Conservation (phyloP, 2,797 vertebrate genomes). For the Pogonophryne albipinna region DNA sequence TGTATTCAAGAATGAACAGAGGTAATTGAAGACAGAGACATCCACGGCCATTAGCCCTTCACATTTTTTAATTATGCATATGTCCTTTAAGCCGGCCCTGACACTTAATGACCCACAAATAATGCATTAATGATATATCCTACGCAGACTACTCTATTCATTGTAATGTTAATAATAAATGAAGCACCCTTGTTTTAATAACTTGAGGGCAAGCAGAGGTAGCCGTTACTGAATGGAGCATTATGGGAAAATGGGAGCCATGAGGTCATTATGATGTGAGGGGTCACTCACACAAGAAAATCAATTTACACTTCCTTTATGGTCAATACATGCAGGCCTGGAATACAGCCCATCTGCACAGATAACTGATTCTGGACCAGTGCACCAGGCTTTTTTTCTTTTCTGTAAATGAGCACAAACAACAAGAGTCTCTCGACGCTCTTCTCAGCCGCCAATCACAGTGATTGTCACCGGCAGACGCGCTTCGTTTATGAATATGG, state of each 20-base stretch:
- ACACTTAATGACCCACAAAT: slow-evolving; percentile 57
- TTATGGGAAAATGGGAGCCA: slow-evolving; percentile 51
- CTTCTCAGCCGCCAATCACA: slow-evolving; percentile 69
- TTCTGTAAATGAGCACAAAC: slow-evolving; percentile 39
- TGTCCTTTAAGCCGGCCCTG: slow-evolving; percentile 45
- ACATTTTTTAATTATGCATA: slow-evolving; percentile 63
- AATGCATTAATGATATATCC: slow-evolving; percentile 56
- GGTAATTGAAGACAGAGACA: slow-evolving; percentile 42
- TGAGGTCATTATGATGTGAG: slow-evolving; percentile 45
- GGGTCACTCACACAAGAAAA: slow-evolving; percentile 56
- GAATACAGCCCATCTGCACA: slow-evolving; percentile 42
- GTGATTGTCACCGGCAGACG: slow-evolving; percentile 67
- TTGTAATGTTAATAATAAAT: slow-evolving; percentile 62
- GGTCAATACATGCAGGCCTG: slow-evolving; percentile 61
- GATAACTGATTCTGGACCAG: slow-evolving; percentile 40
- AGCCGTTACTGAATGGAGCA: slow-evolving; percentile 17
- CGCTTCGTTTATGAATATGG: slow-evolving; percentile 70
- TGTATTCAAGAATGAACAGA: slow-evolving; percentile 27
- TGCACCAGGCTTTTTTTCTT: background rate
- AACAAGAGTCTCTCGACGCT: slow-evolving; percentile 50
- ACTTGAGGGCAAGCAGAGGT: slow-evolving; percentile 14
- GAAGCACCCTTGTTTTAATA: slow-evolving; percentile 36
- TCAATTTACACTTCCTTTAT: slow-evolving; percentile 77
- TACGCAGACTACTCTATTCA: slow-evolving; percentile 48
- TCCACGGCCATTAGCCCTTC: slow-evolving; percentile 27